These are phyloP conservation scores for Scotopteryx bipunctaria DNA, from an alignment of 2,888 invertebrate species.

Conservation along the genomic window DNA sequence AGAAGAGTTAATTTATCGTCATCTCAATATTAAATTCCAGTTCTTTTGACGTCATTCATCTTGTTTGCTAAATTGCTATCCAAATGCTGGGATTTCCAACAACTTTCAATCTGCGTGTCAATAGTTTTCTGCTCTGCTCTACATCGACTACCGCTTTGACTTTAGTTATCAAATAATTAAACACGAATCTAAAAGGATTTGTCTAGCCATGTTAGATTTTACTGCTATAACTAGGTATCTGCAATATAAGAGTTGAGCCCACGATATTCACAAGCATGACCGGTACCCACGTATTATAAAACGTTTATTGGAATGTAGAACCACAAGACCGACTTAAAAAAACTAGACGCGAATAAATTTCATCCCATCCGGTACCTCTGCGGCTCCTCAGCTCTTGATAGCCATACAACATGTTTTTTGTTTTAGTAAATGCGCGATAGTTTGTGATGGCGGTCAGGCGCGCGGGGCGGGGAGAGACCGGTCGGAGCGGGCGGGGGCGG, in stretches of 20 bases:
- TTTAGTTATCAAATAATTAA: neutral
- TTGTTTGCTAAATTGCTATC: neutral
- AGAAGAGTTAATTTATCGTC: neutral
- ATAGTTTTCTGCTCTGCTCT: conserved; percentile 1
- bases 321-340: conserved; percentile 66
- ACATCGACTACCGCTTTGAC: neutral
- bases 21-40: neutral
- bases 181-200: conserved; percentile 1
- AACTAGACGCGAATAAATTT: conserved; percentile 80
- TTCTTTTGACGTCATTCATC: neutral
- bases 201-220: neutral
- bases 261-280: conserved; percentile 22
- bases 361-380: conserved; percentile 81
- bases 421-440: conserved; percentile 80
- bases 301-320: conserved; percentile 71
- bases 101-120: neutral
- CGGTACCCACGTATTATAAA: conserved; percentile 51
- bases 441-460: conserved; percentile 72
- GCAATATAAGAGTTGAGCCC: conserved; percentile 13
- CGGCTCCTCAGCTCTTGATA: conserved; percentile 76
- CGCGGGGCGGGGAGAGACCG: conserved; percentile 65
- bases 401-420: conserved; percentile 80
- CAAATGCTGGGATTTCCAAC: neutral
- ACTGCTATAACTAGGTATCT: neutral
- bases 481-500: conserved; percentile 54